Evolutionary conservation across 2,888 invertebrate species (phyloP).

Genomic region (Nomada goodeniana): DNA sequence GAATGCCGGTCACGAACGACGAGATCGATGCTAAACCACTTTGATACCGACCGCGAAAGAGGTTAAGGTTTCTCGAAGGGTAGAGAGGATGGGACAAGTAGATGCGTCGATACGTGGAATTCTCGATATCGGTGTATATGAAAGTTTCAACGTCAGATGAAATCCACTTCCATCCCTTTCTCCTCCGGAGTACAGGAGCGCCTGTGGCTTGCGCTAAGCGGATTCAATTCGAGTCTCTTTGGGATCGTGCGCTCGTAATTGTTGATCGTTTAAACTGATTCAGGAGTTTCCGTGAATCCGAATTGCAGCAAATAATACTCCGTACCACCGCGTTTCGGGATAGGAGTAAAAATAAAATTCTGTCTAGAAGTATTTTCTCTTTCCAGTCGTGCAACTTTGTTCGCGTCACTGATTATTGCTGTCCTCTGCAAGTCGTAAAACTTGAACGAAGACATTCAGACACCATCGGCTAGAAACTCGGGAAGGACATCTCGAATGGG

Average conservation of each 20-base stretch:
- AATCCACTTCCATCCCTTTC: slow-evolving; percentile 34
- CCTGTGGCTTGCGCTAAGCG: not conserved
- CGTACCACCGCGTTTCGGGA: not conserved
- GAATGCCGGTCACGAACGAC: slow-evolving; percentile 61
- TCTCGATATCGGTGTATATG: slow-evolving; percentile 24
- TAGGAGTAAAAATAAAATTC: not conserved
- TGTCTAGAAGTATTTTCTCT: not conserved
- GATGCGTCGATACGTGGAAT: slow-evolving; percentile 33
- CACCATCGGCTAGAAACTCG: not conserved
- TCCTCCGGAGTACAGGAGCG: not conserved
- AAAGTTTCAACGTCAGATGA: slow-evolving; percentile 14
- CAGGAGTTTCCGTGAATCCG: not conserved
- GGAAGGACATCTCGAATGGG: not conserved
- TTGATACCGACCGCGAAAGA: slow-evolving; percentile 53
- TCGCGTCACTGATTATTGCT: not conserved
- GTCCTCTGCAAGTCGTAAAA: slow-evolving; percentile 8
- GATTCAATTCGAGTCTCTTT: not conserved
- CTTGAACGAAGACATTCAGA: not conserved
- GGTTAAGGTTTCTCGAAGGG: slow-evolving; percentile 34
- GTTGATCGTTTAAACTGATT: not conserved
- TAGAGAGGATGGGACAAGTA: slow-evolving; percentile 39
- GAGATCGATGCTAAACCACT: slow-evolving; percentile 66
- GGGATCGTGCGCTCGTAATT: slow-evolving; percentile 1
- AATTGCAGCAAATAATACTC: not conserved
- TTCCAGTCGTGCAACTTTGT: slow-evolving; percentile 10